Evolutionary conservation across 2,797 vertebrate species (phyloP), one percentile per base, ranked within the genome.

Genomic region (Rachycentron canadum): DNA sequence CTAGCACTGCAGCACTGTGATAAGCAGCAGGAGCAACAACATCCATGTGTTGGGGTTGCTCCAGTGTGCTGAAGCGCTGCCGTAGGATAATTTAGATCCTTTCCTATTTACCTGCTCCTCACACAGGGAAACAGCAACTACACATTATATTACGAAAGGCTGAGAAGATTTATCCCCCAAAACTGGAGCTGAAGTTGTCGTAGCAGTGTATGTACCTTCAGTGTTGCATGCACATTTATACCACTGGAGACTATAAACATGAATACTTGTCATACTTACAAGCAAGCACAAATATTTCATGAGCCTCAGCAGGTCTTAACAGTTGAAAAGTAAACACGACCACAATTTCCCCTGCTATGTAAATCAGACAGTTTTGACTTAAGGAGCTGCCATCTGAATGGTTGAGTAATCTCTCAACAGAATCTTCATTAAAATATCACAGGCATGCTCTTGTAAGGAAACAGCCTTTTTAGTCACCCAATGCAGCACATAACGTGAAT

Each of bases 1-100:
- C 69, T 61, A 19, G 69, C 84, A 76, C 93, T 94, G 94, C 91
- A 88, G 86, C 71, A 71, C 82, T 56, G 89, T 87, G 91, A 95
- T 94, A 93, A 94, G 92, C 80, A 76, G 86, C 73, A 78, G 28
- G 65, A 75, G 73, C 71, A 67, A 76, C 63, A 82, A 75, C 57
- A 81, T 82, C 76, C 66, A 68, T 70, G 81, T 82, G 63, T 66
- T 86, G 83, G 70, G 56, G 81, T 68, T 74, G 80, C 85, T 89
- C 62, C 81, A 80, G 77, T 61, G 23, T 34, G 74, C 83, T 79
- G 61, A 83, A 59, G 73, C 34, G 57, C 82, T 84, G 81, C 91
- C 65, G 34, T 83, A 75, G 88, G 92, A 86, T 81, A 58, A 84
- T 88, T 83, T 85, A 88, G 86, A 92, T 93, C 86, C 85, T 73